A percentile compares a stretch with the other conserved stretches of the same genome.
Evolutionary conservation across 23 tunicate species (phyloP).

Genomic region (Aplidium turbinatum): DNA sequence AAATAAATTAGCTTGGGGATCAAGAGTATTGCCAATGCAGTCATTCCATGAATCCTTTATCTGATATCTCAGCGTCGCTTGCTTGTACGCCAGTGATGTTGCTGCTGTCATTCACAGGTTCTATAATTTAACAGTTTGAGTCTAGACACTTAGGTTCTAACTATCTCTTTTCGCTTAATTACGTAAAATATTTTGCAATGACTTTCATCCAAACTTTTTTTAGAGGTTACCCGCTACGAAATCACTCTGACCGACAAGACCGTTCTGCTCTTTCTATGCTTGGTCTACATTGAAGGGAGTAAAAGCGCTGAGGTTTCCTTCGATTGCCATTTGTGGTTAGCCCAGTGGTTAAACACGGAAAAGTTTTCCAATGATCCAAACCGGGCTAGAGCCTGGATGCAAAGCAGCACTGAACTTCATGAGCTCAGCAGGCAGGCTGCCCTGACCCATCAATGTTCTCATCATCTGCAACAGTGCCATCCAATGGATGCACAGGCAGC

Average conservation of each 20-base stretch:
- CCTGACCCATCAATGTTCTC: not conserved
- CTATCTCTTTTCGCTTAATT: no score
- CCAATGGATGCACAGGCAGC: slow-evolving; percentile 53
- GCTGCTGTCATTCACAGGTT: no score
- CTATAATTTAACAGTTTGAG: no score
- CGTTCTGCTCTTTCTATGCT: slow-evolving; percentile 40
- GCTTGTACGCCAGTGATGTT: no score
- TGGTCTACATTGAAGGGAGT: slow-evolving; percentile 54
- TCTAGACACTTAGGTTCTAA: no score
- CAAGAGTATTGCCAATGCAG: no score
- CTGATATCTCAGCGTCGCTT: no score
- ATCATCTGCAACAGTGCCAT: slow-evolving; percentile 32
- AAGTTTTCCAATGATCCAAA: slow-evolving; percentile 3
- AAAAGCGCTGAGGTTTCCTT: slow-evolving; percentile 28
- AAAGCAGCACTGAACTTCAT: slow-evolving; percentile 17
- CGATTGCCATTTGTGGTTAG: slow-evolving; percentile 61
- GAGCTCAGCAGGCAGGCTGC: slow-evolving; percentile 21
- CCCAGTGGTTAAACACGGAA: slow-evolving; percentile 69
- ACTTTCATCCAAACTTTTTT: no score
- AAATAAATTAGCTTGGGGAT: no score
- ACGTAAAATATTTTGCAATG: no score
- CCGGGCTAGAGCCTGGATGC: slow-evolving; percentile 6
- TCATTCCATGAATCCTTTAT: no score
- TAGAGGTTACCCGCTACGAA: slow-evolving; percentile 17
- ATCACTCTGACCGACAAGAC: slow-evolving; percentile 35